Base-by-base conservation (phyloP, 2,113 vertebrate species). In the Caranx ignobilis region DNA sequence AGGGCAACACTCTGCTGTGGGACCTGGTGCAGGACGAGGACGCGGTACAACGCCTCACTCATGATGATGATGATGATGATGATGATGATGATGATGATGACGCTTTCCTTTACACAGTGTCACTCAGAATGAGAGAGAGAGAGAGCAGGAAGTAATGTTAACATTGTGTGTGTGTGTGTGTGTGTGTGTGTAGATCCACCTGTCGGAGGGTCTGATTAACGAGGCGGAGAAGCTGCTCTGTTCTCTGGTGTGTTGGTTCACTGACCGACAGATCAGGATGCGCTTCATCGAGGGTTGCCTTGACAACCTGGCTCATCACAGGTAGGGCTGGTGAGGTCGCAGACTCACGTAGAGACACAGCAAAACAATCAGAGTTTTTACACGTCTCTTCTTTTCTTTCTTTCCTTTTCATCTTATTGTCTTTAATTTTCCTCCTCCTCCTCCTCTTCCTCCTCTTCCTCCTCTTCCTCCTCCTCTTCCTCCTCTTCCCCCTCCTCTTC, bases 281-380 rank as follows among this genome's bases (percentile, higher is more conserved):
- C 97, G 97, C 81, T 99, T 99, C 94, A 99, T 99, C 65, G 98
- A 99, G 95, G 98, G 98, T 86, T 99, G 98, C 93, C 95, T 99
- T 81, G 98, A 99, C 94, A 99, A 99, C 92, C 93, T 99, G 87
- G 97, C 97, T 57, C 97, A 98, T 91, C 97, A 99, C 94, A 96
- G 97, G 98, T 99, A 94, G 95, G 93, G 5, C 9, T 2, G 3
- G 6, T 26, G 26, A 26, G 26, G 26, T 26, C 26, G 1, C 26
- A 26, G 26, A 26, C 26, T 26, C 26, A 26, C 26, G 26, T 26
- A 1, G 26, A 26, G 26, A 26, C 26, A 26, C 26, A 26, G 1
- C 26, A 26, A 26, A 26, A 26, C 26, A 26, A 26, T 26, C 26
- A 26, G 26, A 26, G 5, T 47, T 19, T 61, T 18, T 32, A 19